A percentile compares a stretch with the other conserved stretches of the same genome.
Evolutionary conservation across 2,888 invertebrate genomes (phyloP).

Genomic region (Adelphocoris suturalis): DNA sequence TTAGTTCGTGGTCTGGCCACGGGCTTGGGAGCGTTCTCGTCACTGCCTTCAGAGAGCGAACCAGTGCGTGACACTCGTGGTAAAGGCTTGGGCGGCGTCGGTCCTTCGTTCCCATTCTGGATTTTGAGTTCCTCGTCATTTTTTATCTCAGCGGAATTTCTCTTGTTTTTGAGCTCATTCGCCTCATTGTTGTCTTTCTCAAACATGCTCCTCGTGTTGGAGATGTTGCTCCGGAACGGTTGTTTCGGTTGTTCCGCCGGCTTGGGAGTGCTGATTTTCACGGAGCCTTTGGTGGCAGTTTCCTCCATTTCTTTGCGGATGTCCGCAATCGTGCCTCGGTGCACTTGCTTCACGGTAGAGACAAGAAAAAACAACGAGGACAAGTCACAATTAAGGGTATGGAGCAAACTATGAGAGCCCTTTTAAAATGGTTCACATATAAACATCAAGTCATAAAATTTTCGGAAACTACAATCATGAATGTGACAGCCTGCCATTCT

Average conservation of each 20-base stretch:
- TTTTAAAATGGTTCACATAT: not conserved
- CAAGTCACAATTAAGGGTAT: slow-evolving; percentile 9
- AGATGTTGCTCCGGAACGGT: slow-evolving; percentile 74
- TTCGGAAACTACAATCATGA: no score
- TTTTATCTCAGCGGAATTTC: slow-evolving; percentile 75
- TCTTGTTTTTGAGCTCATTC: slow-evolving; percentile 76
- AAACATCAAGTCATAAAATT: no score
- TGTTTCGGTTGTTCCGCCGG: slow-evolving; percentile 49
- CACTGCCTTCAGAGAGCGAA: slow-evolving; percentile 84
- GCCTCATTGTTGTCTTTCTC: slow-evolving; percentile 75
- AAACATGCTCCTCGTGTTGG: slow-evolving; percentile 74
- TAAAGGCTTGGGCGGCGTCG: slow-evolving; percentile 87
- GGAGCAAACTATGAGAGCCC: not conserved
- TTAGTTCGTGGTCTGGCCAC: slow-evolving; percentile 86
- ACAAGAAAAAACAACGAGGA: slow-evolving; percentile 14
- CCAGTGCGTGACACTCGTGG: slow-evolving; percentile 87
- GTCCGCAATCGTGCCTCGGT: slow-evolving; percentile 78
- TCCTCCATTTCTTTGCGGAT: slow-evolving; percentile 74
- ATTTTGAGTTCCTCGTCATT: slow-evolving; percentile 76
- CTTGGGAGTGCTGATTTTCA: slow-evolving; percentile 68
- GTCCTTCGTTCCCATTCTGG: slow-evolving; percentile 77
- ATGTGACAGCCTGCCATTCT: no score
- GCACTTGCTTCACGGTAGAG: slow-evolving; percentile 79
- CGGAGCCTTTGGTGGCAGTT: slow-evolving; percentile 29
- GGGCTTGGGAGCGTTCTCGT: slow-evolving; percentile 81